These are phyloP conservation scores for Pammene fasciana DNA, from an alignment of 2,888 invertebrate species.

Conservation along the genomic window DNA sequence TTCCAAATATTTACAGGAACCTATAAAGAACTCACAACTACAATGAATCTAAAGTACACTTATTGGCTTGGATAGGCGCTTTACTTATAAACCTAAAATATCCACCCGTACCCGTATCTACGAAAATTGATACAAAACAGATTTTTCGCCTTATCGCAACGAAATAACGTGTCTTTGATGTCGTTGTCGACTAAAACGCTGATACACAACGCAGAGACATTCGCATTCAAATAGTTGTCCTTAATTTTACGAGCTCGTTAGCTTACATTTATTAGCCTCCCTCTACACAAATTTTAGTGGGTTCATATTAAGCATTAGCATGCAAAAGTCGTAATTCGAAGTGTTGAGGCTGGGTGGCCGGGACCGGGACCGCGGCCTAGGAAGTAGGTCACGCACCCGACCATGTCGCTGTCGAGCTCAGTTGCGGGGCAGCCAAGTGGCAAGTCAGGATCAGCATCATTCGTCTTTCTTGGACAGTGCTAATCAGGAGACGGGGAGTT, in stretches of 20 bases:
- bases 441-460: not conserved
- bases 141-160: not conserved
- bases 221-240: conserved; percentile 14
- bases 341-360: conserved; percentile 12
- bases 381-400: conserved; percentile 39
- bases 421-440: conserved; percentile 19
- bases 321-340: conserved; percentile 25
- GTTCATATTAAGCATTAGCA: conserved; percentile 13
- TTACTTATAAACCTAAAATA: too few relatives aligned
- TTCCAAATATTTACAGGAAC: too few relatives aligned
- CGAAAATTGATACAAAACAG: not conserved
- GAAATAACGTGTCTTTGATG: not conserved
- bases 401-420: conserved; percentile 12
- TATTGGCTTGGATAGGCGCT: too few relatives aligned
- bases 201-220: not conserved
- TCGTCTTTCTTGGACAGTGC: not conserved
- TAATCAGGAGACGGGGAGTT: not conserved
- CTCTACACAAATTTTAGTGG: conserved; percentile 1
- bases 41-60: too few relatives aligned
- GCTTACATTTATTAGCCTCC: conserved; percentile 20
- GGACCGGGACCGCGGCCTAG: conserved; percentile 27
- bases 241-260: not conserved
- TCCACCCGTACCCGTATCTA: too few relatives aligned
- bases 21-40: too few relatives aligned
- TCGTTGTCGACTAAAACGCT: not conserved